Conservation (phyloP, 2,113 vertebrate genomes). For the Camarhynchus parvulus region DNA sequence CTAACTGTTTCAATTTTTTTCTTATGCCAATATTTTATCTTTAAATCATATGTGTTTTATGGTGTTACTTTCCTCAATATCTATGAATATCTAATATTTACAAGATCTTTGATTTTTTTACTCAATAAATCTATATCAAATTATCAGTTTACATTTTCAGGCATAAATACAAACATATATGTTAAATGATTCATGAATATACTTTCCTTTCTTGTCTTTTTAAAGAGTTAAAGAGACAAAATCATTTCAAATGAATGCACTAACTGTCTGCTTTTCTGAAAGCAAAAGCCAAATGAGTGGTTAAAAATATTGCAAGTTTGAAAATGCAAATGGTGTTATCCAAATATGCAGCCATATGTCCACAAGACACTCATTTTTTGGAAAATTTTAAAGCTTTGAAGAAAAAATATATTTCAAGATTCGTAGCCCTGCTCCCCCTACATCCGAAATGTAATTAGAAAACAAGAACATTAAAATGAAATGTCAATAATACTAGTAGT, state of each 20-base stretch:
- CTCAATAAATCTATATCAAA: slow-evolving; percentile 66
- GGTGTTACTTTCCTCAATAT: slow-evolving; percentile 20
- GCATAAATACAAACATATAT: slow-evolving; percentile 74
- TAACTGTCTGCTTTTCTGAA: slow-evolving; percentile 81
- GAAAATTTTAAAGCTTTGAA: slow-evolving; percentile 78
- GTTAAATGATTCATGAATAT: slow-evolving; percentile 72
- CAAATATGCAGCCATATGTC: slow-evolving; percentile 87
- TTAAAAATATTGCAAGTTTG: slow-evolving; percentile 83
- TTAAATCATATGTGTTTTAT: neutral
- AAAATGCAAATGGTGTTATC: slow-evolving; percentile 86
- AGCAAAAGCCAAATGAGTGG: slow-evolving; percentile 82
- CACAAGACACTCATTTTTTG: slow-evolving; percentile 79
- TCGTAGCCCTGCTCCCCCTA: slow-evolving; percentile 36
- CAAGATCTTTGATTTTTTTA: slow-evolving; percentile 41
- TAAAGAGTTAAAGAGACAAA: slow-evolving; percentile 78
- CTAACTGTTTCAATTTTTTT: neutral
- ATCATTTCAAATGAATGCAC: slow-evolving; percentile 75
- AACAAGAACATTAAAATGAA: slow-evolving; percentile 54
- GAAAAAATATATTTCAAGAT: slow-evolving; percentile 76
- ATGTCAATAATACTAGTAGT: slow-evolving; percentile 43
- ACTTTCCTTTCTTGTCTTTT: slow-evolving; percentile 53
- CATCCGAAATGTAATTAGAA: slow-evolving; percentile 16
- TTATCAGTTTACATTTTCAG: slow-evolving; percentile 71
- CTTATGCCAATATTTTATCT: neutral
- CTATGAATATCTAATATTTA: slow-evolving; percentile 35